phyloP scores from a whole-genome alignment of 92 coral and sea anemone species.

The Parazoanthus swiftii region DNA sequence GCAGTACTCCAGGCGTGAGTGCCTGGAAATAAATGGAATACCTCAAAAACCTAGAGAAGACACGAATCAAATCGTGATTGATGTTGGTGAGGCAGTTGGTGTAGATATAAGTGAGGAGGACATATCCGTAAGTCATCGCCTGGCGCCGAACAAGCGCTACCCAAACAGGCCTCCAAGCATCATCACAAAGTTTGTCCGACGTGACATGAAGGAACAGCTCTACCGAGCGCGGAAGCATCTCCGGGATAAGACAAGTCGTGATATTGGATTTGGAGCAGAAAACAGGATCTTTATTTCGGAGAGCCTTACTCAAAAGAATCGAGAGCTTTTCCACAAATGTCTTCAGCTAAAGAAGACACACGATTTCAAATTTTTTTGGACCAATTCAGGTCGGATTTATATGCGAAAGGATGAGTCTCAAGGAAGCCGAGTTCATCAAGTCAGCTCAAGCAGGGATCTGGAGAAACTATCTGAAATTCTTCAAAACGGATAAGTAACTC shows the following conservation, averaged over 20 bases:
- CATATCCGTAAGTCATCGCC: conserved; percentile 42
- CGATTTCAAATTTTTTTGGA: conserved; percentile 31
- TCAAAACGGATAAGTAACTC: conserved; percentile 50
- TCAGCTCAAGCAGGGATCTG: conserved; percentile 51
- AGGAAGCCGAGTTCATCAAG: conserved; percentile 42
- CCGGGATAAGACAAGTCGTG: conserved; percentile 22
- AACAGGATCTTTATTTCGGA: conserved; percentile 37
- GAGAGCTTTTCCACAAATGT: conserved; percentile 37
- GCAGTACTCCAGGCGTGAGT: conserved; percentile 40
- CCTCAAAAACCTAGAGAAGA: conserved; percentile 32
- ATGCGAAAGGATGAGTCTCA: conserved; percentile 42
- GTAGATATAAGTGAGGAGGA: conserved; percentile 36
- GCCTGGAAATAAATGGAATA: conserved; percentile 44
- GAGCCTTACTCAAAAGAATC: conserved; percentile 34
- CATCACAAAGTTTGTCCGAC: conserved; percentile 18
- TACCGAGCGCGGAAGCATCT: conserved; percentile 39
- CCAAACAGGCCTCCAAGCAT: conserved; percentile 43
- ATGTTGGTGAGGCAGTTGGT: conserved; percentile 28
- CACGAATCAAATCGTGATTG: conserved; percentile 38
- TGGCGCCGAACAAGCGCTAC: conserved; percentile 42
- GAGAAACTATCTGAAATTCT: conserved; percentile 49
- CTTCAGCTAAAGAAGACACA: conserved; percentile 24
- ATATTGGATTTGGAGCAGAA: conserved; percentile 30
- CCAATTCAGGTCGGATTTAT: conserved; percentile 41
- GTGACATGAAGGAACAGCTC: conserved; percentile 35